These are phyloP conservation scores for Rhyacichthys aspro DNA, from an alignment of 2,797 vertebrate species.

Conservation along the genomic window DNA sequence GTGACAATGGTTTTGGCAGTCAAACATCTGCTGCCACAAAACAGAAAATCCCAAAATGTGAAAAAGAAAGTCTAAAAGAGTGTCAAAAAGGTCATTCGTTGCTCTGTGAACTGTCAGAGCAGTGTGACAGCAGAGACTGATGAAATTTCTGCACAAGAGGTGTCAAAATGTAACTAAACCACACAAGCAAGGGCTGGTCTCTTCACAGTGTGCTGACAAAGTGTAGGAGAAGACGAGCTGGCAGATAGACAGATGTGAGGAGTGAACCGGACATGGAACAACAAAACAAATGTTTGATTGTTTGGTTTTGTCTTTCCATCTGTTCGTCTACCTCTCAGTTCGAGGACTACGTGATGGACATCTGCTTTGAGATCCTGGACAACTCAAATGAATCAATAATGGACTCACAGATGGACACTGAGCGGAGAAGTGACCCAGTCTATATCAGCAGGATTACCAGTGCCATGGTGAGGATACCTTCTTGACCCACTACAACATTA, in stretches of 20 bases:
- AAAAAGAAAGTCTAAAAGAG: too few species aligned
- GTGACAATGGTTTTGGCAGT: too few species aligned
- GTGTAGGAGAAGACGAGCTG: conserved; percentile 20
- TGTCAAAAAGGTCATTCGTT: conserved; percentile 27
- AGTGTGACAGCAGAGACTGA: conserved; percentile 46
- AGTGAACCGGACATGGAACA: not conserved
- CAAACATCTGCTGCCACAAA: too few species aligned
- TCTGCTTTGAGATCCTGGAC: conserved; percentile 87
- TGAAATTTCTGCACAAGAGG: conserved; percentile 55
- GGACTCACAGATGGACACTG: conserved; percentile 73
- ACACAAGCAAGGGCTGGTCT: conserved; percentile 63
- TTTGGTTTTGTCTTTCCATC: too few species aligned
- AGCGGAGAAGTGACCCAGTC: conserved; percentile 80
- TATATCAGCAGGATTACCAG: conserved; percentile 83
- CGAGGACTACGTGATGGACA: conserved; percentile 86
- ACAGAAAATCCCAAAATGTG: too few species aligned
- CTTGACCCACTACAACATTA: too few species aligned
- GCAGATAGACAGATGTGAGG: conserved; percentile 1
- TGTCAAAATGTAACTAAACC: conserved; percentile 69
- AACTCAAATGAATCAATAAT: conserved; percentile 81
- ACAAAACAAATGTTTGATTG: not conserved
- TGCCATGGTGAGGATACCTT: conserved; percentile 79
- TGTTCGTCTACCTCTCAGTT: conserved; percentile 70
- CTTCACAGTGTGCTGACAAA: conserved; percentile 37
- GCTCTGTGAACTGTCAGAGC: conserved; percentile 67